Base-by-base conservation (phyloP, 1,140 invertebrate species). In the Camponotus pennsylvanicus region DNA sequence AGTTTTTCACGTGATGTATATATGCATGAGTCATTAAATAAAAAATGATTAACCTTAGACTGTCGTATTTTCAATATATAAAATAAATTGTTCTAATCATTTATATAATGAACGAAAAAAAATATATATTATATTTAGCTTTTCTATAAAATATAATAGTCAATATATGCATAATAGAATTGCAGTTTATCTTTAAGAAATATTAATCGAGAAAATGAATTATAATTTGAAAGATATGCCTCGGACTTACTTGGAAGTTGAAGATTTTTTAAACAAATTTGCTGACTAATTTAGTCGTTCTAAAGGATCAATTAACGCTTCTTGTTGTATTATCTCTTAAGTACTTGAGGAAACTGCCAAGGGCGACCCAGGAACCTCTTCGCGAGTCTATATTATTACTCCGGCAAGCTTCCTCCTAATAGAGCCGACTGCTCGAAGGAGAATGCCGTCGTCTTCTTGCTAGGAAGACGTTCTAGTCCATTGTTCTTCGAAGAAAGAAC, bases 271-370 rank as follows among this genome's bases (percentile, higher is more conserved):
- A 61, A 83, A 83, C 55, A 83, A 83, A 83, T 75, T 83, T 75
- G 61, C 57, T 55, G 52, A 83, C 79, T 75, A 83, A 83, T 75
- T 83, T 75, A 75, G 40, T 83, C 79, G 55, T 73, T 59, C 69
- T 75, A 75, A 75, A 83, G 55, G 79, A 83, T 83, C 79, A 83
- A 83, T 75, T 75, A 83, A 83, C 55, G 69, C 69, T 83, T 83
- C 69, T 83, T 83, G 79, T 75, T 83, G 79, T 83, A 82, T 82
- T 82, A 82, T 67, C 79, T 82, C 52, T 55, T 71, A 82, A 82
- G 79, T 82, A 82, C 67, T 82, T 61, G 67, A 67, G 79, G 79
- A 82, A 82, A 82, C 79, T 82, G 79, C 77, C 63, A 80, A 7
- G 64, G 45, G 77, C 79, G 67, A 82, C 67, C 67, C 11, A 73